phyloP scores from a whole-genome alignment of 2,888 invertebrate genomes.

The Papilio protenor region DNA sequence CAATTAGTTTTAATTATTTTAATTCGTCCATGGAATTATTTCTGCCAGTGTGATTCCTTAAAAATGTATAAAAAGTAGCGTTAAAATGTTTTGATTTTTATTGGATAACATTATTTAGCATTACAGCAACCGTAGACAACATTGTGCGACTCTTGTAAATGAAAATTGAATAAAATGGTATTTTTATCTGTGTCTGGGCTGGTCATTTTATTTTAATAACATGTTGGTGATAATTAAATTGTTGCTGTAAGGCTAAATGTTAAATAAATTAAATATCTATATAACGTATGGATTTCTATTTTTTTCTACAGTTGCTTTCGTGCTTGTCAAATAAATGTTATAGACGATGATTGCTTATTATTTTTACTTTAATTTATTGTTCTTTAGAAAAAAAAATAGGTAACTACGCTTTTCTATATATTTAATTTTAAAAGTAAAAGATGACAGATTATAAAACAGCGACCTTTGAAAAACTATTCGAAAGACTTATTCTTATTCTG shows the following conservation, averaged over 20 bases:
- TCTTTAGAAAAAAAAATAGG: too few relatives aligned
- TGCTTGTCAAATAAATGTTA: constrained; percentile 42
- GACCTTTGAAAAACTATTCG: neutral
- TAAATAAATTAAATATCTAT: constrained; percentile 15
- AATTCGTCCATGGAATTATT: constrained; percentile 42
- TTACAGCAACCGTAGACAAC: constrained; percentile 28
- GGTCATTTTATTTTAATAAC: neutral
- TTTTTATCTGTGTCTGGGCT: neutral
- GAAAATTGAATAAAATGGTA: neutral
- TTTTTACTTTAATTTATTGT: neutral
- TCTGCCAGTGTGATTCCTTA: constrained; percentile 14
- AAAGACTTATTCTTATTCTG: neutral
- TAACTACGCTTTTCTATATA: too few relatives aligned
- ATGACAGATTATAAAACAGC: neutral
- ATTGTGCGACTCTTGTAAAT: neutral
- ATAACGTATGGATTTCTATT: constrained; percentile 16
- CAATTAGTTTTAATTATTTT: constrained; percentile 44
- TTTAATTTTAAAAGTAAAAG: neutral
- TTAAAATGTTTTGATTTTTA: constrained; percentile 7
- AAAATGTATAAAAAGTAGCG: neutral
- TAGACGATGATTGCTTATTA: constrained; percentile 23
- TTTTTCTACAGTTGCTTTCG: constrained; percentile 38
- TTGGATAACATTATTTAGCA: neutral
- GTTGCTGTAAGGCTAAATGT: constrained; percentile 14
- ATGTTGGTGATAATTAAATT: neutral